phyloP scores from a whole-genome alignment of 1,140 invertebrate species.

The Antheraea pernyi region DNA sequence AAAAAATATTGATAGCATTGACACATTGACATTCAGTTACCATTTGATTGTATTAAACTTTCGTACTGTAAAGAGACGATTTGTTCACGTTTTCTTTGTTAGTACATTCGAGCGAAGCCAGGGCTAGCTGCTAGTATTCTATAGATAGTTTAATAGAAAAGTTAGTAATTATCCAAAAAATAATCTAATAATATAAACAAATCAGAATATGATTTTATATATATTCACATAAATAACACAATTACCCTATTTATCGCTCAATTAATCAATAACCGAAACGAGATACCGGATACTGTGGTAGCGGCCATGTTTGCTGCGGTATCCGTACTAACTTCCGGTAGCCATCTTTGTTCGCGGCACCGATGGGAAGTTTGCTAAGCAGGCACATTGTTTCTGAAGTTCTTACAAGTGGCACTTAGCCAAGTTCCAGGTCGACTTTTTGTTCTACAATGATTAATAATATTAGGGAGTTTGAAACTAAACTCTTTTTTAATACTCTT shows the following conservation, averaged over 20 bases:
- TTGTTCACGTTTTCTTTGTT: too few relatives aligned
- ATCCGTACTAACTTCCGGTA: slow-evolving; percentile 1
- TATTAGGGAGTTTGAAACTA: neutral
- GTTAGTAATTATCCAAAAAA: too few relatives aligned
- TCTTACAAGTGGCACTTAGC: neutral
- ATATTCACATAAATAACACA: neutral
- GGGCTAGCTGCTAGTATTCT: too few relatives aligned
- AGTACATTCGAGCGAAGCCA: too few relatives aligned
- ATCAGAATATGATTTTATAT: neutral
- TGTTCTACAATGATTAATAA: neutral
- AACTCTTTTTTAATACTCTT: neutral
- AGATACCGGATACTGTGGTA: neutral
- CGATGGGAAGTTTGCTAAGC: slow-evolving; percentile 3
- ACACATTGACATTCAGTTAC: too few relatives aligned
- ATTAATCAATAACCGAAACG: neutral
- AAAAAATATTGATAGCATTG: too few relatives aligned
- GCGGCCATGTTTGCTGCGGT: neutral
- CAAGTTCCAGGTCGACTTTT: neutral
- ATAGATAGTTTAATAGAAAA: too few relatives aligned
- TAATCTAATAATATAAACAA: neutral
- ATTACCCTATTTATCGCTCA: neutral
- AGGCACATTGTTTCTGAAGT: slow-evolving; percentile 2
- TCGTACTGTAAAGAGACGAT: too few relatives aligned
- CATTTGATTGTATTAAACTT: too few relatives aligned
- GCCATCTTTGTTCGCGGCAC: neutral